Conservation (phyloP, 2,113 vertebrate genomes). For the Scomber scombrus region DNA sequence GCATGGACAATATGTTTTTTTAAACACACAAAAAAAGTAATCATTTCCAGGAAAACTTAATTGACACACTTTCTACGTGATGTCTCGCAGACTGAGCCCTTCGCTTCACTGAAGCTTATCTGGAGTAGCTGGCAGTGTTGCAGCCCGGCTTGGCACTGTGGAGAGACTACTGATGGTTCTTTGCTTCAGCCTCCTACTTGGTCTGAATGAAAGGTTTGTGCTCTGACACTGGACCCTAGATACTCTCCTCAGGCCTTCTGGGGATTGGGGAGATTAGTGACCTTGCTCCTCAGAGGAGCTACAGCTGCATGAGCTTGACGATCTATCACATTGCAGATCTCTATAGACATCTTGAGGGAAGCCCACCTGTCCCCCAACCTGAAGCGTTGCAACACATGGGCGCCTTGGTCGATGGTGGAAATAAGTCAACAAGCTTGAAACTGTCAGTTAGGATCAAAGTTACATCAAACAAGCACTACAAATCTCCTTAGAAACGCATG, state of each 20-base stretch:
- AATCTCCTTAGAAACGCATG: conserved; percentile 53
- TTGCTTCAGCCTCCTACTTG: conserved; percentile 8
- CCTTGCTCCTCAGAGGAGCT: conserved; percentile 15
- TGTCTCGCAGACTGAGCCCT: conserved; percentile 15
- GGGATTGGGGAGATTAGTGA: conserved; percentile 45
- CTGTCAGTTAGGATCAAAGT: conserved; percentile 59
- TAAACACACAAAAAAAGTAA: too few relatives aligned
- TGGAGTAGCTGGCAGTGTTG: conserved; percentile 13
- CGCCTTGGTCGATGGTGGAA: conserved; percentile 11
- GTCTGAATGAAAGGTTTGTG: conserved; percentile 38
- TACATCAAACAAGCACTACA: conserved; percentile 54
- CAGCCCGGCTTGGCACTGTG: conserved; percentile 17
- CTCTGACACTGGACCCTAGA: conserved; percentile 24
- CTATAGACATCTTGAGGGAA: conserved; percentile 27
- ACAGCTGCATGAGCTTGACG: conserved; percentile 45
- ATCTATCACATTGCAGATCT: conserved; percentile 21
- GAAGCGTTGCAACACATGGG: conserved; percentile 34
- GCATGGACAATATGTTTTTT: too few relatives aligned
- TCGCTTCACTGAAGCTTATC: conserved; percentile 26
- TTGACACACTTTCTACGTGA: conserved; percentile 13
- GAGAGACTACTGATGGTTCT: background rate
- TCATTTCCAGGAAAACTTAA: background rate
- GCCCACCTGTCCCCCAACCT: conserved; percentile 10
- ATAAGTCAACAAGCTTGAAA: conserved; percentile 54
- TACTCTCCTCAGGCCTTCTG: conserved; percentile 17